Evolutionary conservation across 2,888 invertebrate genomes (phyloP), one percentile per base, ranked within the genome.

Genomic region (Mycalesis mineus): DNA sequence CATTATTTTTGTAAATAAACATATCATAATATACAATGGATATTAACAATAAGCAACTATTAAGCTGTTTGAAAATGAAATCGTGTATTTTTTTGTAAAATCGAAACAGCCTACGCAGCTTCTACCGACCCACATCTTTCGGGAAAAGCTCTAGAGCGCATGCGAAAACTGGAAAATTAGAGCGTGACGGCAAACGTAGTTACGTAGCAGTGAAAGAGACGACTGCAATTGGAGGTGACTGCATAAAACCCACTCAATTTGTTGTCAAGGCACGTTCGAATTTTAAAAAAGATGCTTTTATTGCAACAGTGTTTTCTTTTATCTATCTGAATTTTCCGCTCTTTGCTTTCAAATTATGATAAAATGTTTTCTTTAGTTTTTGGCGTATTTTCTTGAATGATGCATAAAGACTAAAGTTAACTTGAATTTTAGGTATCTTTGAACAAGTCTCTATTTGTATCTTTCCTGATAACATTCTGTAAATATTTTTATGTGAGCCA

Each of bases 101-200:
- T 37, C 40, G 49, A 50, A 51, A 65, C 75, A 79, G 65, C 71
- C 54, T 87, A 88, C 67, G 82, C 68, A 86, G 84, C 88, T 88
- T 85, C 87, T 70, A 88, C 69, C 71, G 73, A 61, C 68, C 70
- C 74, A 70, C 72, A 77, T 79, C 80, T 82, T 83, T 82, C 73
- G 81, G 80, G 81, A 79, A 82, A 84, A 78, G 57, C 74, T 67
- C 66, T 63, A 68, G n/a, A 49, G 78, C 89, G 88, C 88, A 85
- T 58, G 84, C 84, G 86, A 72, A 73, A 77, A 79, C 79, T 73
- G 77, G 80, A 77, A 84, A 81, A 82, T 65, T 63, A 22, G 74
- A 82, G 66, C n/a, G 75, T 71, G 79, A 81, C 42, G 59, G 68
- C 60, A 61, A 68, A 59, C 74, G 57, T 55, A 55, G 58, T 31